These are phyloP conservation scores for Rhysida immarginata DNA, from an alignment of 1,140 invertebrate genomes.

Conservation along the genomic window DNA sequence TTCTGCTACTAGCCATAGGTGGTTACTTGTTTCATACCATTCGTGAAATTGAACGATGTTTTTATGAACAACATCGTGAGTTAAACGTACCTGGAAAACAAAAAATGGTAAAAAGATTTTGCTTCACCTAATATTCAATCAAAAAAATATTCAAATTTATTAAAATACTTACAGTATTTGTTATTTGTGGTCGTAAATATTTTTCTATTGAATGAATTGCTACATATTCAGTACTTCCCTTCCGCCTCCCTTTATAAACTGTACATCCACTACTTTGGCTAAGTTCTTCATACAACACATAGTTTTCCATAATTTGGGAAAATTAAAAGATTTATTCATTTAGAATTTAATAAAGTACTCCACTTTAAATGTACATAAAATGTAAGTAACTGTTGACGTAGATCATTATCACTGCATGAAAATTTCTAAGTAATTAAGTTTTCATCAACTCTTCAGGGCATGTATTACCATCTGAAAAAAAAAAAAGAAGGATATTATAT, in stretches of 20 bases:
- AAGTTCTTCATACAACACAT: constrained; percentile 5
- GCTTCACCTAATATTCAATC: not conserved
- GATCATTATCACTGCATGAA: too few species aligned
- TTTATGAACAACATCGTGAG: not conserved
- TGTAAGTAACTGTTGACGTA: too few species aligned
- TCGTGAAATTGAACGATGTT: constrained; percentile 2
- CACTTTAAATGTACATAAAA: too few species aligned
- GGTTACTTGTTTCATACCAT: constrained; percentile 6
- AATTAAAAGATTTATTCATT: too few species aligned
- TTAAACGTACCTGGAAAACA: constrained; percentile 3
- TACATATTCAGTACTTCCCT: constrained; percentile 2
- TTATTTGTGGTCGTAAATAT: not conserved
- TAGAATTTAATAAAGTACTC: too few species aligned
- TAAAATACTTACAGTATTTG: constrained; percentile 3
- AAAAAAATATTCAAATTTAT: too few species aligned
- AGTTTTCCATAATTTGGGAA: constrained; percentile 5
- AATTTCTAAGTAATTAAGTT: too few species aligned
- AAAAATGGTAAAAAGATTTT: not conserved
- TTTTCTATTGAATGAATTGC: constrained; percentile 1
- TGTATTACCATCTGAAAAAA: too few species aligned
- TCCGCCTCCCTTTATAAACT: constrained; percentile 2
- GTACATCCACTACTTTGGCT: not conserved
- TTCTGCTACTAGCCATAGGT: constrained; percentile 1
- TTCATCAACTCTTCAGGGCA: too few species aligned
- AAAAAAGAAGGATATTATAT: too few species aligned